These are phyloP conservation scores for Sitobion miscanthi DNA, from an alignment of 1,140 invertebrate species.

Conservation along the genomic window DNA sequence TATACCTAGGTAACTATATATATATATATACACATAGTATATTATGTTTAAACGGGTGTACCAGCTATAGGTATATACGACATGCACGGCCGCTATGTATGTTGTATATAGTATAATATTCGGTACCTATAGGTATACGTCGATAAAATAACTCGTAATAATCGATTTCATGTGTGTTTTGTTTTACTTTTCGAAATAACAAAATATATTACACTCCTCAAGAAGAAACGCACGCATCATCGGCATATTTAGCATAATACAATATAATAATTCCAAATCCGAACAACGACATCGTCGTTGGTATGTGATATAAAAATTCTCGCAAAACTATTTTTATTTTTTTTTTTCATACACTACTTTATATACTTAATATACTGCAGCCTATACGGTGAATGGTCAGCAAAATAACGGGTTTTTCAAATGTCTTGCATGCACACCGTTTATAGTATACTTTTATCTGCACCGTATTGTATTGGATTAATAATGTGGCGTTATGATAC, in stretches of 20 bases:
- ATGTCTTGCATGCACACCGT: neutral
- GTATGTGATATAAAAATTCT: neutral
- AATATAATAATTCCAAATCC: neutral
- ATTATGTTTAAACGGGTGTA: neutral
- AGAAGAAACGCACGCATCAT: neutral
- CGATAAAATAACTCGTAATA: neutral
- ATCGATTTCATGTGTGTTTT: neutral
- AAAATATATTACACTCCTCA: neutral
- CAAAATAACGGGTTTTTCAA: constrained; percentile 30
- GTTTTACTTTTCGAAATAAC: neutral
- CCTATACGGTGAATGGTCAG: neutral
- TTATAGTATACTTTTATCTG: neutral
- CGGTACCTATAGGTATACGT: neutral
- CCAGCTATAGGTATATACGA: neutral
- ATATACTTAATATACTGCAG: neutral
- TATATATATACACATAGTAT: neutral
- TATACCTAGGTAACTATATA: neutral
- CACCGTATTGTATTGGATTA: constrained; percentile 2
- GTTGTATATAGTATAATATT: neutral
- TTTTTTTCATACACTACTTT: neutral
- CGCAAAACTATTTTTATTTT: neutral
- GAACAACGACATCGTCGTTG: neutral
- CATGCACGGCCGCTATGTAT: neutral
- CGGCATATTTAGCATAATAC: neutral
- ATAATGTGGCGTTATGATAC: neutral